phyloP scores from a whole-genome alignment of 2,113 vertebrate genomes.

The Potamarius usumacintae region DNA sequence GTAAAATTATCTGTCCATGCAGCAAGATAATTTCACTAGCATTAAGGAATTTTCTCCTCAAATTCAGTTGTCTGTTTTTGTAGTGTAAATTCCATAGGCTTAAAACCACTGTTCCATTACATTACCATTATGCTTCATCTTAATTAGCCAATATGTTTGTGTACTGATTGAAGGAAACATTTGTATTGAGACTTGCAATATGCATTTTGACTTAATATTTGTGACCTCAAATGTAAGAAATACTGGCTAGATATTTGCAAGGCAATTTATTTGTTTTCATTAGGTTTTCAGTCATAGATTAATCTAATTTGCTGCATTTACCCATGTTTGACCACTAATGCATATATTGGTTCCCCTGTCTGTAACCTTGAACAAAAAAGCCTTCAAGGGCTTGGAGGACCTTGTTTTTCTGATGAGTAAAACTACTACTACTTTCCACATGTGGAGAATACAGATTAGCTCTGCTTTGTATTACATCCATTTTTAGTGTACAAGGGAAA shows the following conservation, averaged over 20 bases:
- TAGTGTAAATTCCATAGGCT: not conserved
- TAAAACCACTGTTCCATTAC: not conserved
- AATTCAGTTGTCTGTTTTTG: too few species aligned
- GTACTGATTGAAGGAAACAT: not conserved
- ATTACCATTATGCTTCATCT: not conserved
- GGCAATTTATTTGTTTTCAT: slow-evolving; percentile 28
- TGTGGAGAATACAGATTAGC: slow-evolving; percentile 27
- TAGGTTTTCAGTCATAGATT: slow-evolving; percentile 9
- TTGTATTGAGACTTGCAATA: not conserved
- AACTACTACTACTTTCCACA: slow-evolving; percentile 24
- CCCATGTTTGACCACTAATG: not conserved
- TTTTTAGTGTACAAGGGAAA: slow-evolving; percentile 14
- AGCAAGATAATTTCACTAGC: too few species aligned
- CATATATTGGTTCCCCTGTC: slow-evolving; percentile 13
- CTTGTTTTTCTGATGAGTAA: slow-evolving; percentile 15
- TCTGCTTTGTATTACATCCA: slow-evolving; percentile 22
- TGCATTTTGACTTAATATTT: not conserved
- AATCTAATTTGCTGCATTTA: slow-evolving; percentile 21
- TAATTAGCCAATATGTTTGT: slow-evolving; percentile 29
- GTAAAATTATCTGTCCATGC: too few species aligned
- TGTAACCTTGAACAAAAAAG: slow-evolving; percentile 28
- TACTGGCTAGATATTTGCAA: not conserved
- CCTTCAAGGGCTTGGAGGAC: slow-evolving; percentile 12
- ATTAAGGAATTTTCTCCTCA: too few species aligned
- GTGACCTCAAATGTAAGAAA: not conserved